A percentile compares a stretch with the other conserved stretches of the same genome.
These are phyloP conservation scores for Salvelinus alpinus DNA, from an alignment of 2,113 vertebrate genomes.

Conservation along the genomic window DNA sequence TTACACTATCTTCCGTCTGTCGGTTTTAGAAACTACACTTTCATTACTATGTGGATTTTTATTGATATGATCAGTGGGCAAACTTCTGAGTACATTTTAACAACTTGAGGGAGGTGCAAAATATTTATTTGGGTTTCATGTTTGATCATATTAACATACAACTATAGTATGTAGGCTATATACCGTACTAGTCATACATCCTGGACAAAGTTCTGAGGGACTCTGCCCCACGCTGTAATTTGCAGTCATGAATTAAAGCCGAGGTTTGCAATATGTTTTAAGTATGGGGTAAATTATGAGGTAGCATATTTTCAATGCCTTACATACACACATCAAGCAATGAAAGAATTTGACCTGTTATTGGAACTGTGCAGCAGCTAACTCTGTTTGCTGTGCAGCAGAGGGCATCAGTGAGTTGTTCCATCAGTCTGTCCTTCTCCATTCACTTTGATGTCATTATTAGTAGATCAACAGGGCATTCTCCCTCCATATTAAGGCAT, in stretches of 20 bases:
- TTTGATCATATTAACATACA: not conserved
- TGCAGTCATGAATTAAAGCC: not conserved
- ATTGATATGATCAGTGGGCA: not conserved
- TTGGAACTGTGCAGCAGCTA: not conserved
- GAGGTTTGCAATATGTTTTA: not conserved
- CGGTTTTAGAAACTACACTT: not conserved
- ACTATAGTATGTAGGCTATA: too few species aligned
- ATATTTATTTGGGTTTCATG: not conserved
- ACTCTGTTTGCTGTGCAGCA: not conserved
- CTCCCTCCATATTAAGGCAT: not conserved
- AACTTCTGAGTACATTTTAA: not conserved
- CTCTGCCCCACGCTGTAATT: not conserved
- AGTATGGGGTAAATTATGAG: conserved; percentile 18
- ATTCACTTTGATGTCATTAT: not conserved
- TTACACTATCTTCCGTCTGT: conserved; percentile 14
- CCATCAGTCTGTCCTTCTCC: too few species aligned
- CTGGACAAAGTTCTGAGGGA: not conserved
- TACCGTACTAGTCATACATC: not conserved
- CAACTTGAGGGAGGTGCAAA: not conserved
- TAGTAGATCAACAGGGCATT: not conserved
- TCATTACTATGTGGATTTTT: too few species aligned
- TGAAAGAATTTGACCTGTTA: not conserved
- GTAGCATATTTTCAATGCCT: conserved; percentile 18
- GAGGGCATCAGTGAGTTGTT: not conserved
- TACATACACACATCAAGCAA: not conserved